phyloP scores from a whole-genome alignment of 2,113 vertebrate species.

The Eublepharis macularius region DNA sequence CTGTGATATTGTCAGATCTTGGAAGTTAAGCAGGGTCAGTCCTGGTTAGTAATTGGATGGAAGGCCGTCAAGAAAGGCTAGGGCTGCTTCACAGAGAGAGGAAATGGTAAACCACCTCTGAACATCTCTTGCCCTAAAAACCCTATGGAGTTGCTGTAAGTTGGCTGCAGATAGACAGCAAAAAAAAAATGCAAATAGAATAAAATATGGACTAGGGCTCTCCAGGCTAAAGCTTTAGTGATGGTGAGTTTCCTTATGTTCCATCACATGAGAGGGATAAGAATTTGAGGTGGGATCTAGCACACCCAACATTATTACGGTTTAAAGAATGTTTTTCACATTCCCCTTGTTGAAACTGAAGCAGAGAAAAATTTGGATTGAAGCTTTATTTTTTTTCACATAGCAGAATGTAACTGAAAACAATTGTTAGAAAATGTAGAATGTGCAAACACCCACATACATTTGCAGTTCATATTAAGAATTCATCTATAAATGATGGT shows the following conservation, averaged over 20 bases:
- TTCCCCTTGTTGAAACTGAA: neutral
- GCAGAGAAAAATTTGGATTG: neutral
- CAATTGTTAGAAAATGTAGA: neutral
- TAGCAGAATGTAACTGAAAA: neutral
- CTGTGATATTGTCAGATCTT: no score
- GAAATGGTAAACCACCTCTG: no score
- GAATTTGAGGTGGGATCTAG: neutral
- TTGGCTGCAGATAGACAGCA: no score
- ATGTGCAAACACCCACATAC: neutral
- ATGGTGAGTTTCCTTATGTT: no score
- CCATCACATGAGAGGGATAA: neutral
- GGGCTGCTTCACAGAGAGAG: no score
- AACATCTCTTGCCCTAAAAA: no score
- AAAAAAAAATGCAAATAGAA: neutral
- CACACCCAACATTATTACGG: neutral
- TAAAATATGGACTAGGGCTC: neutral
- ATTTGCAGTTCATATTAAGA: neutral
- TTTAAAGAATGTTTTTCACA: neutral
- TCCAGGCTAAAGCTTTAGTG: neutral
- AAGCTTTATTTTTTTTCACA: neutral
- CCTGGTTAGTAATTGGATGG: no score
- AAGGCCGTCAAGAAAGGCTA: no score
- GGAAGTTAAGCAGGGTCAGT: no score
- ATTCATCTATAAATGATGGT: no score
- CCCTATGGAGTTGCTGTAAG: no score